Percentiles rank a stretch among this genome's conserved stretches.
These are phyloP conservation scores for Camarhynchus parvulus DNA, from an alignment of 2,113 vertebrate genomes.

Conservation along the genomic window DNA sequence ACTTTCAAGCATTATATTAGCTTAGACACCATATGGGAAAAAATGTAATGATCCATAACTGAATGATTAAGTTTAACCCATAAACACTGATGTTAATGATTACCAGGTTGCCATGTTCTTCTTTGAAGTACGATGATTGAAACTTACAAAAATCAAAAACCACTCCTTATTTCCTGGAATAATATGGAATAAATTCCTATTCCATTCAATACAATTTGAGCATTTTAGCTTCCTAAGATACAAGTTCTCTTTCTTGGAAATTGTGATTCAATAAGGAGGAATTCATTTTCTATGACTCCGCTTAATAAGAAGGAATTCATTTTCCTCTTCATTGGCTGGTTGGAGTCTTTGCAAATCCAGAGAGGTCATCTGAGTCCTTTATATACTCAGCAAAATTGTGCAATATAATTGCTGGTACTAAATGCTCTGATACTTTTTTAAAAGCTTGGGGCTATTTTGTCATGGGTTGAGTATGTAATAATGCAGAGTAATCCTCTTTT, in stretches of 20 bases:
- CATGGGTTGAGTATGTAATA: neutral
- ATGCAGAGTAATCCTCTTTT: conserved; percentile 12
- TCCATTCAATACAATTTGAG: neutral
- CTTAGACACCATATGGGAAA: conserved; percentile 3
- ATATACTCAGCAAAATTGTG: neutral
- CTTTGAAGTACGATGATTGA: neutral
- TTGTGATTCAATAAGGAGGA: neutral
- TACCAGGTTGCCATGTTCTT: conserved; percentile 19
- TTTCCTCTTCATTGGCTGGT: conserved; percentile 17
- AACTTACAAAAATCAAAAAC: neutral
- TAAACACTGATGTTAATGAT: conserved; percentile 36
- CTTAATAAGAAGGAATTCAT: conserved; percentile 2
- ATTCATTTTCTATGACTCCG: neutral
- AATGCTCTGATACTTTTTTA: neutral
- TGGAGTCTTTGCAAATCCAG: neutral
- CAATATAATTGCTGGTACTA: neutral
- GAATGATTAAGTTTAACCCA: neutral
- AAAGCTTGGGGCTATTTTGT: neutral
- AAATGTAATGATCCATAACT: neutral
- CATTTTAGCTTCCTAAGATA: conserved; percentile 9
- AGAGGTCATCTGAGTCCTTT: neutral
- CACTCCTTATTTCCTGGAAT: neutral
- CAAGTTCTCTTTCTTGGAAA: conserved; percentile 31
- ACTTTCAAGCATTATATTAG: neutral
- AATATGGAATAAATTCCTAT: neutral